Evolutionary conservation across 2,888 invertebrate genomes (phyloP).

Genomic region (Hymenopus coronatus): DNA sequence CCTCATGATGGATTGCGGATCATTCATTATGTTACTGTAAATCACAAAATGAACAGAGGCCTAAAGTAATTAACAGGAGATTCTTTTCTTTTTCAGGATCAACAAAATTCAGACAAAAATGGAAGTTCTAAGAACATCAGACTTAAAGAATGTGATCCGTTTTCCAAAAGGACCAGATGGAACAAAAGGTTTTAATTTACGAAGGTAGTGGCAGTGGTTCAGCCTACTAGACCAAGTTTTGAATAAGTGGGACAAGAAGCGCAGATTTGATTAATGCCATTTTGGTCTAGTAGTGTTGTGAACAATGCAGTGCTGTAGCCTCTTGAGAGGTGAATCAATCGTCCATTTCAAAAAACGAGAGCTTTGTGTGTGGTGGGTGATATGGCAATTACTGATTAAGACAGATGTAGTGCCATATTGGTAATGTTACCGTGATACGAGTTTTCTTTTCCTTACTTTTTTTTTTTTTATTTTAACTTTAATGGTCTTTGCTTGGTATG

Average conservation of each 20-base stretch:
- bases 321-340: not conserved
- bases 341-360: constrained; percentile 2
- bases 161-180: constrained; percentile 79
- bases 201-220: constrained; percentile 54
- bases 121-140: constrained; percentile 37
- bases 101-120: constrained; percentile 47
- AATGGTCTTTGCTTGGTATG: not conserved
- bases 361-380: not conserved
- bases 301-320: not conserved
- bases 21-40: no score
- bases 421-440: constrained; percentile 4
- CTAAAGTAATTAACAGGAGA: constrained; percentile 1
- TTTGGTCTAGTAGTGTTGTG: not conserved
- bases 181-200: constrained; percentile 64
- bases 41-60: no score
- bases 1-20: no score
- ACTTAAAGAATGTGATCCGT: constrained; percentile 56
- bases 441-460: not conserved
- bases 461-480: not conserved
- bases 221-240: not conserved
- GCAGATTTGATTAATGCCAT: not conserved
- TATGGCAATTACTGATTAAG: not conserved
- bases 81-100: constrained; percentile 38
- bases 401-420: constrained; percentile 11
- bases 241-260: not conserved